Base-by-base conservation (phyloP, 2,113 vertebrate genomes). In the Pagrus major region DNA sequence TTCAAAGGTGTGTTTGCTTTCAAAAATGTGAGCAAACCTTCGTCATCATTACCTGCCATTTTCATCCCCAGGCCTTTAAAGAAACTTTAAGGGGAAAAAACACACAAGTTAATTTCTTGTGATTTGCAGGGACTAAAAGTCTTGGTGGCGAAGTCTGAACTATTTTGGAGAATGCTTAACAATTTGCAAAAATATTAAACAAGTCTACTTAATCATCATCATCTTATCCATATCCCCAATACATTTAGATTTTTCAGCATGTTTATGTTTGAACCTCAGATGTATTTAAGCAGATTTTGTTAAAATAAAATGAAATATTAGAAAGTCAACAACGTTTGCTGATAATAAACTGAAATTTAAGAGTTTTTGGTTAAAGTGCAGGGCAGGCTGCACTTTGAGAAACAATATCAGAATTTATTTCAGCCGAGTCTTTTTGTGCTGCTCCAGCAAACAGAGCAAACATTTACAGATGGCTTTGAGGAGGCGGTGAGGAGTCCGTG, bases 1-100 rank as follows among this genome's bases (percentile, higher is more conserved):
- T 96, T 93, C 95, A 93, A 98, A 97, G 96, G 96, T 95, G 96
- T 96, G 95, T 94, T 95, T 94, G 87, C 94, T 87, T 94, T 90
- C 37, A 89, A 86, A 90, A 96, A 95, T 95, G 91, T 92, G 94
- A 94, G 94, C 94, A 92, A 94, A 94, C 95, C 95, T 97, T 96
- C 97, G 96, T 98, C 97, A 98, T 94, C 81, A 85, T 95, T 95
- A 96, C 96, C 96, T 96, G 96, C 92, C 81, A 92, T 95, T 95
- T 95, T 94, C 91, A 94, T 92, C 90, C 83, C 75, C 42, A 1
- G 55, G 55, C 65, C 81, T 86, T 92, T 90, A 82, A 93, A 90
- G 85, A 72, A 85, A 92, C 60, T 87, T 90, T 29, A 47, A 73
- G 51, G 61, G 64, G 63, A 78, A 80, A 85, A 80, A 9, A 56